phyloP scores from a whole-genome alignment of 1,140 invertebrate species.

The Drosophila punjabiensis region DNA sequence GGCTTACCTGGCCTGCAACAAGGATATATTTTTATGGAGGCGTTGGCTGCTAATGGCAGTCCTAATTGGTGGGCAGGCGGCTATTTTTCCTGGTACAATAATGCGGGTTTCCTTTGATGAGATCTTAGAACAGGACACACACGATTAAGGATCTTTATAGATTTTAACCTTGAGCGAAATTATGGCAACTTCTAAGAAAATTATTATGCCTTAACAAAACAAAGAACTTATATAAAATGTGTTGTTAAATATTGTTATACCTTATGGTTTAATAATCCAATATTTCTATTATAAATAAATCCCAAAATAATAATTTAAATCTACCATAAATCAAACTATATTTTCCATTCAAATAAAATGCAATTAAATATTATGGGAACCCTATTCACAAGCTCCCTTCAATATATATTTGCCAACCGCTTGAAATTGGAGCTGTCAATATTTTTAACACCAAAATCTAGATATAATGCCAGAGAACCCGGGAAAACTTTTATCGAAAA shows the following conservation, averaged over 20 bases:
- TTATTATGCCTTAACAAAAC: not conserved
- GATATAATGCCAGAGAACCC: conserved; percentile 34
- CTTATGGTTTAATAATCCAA: too few relatives aligned
- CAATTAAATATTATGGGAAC: conserved; percentile 21
- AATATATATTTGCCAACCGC: conserved; percentile 21
- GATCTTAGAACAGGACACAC: conserved; percentile 52
- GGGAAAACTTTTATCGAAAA: conserved; percentile 45
- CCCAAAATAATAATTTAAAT: not conserved
- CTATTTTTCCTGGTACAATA: conserved; percentile 45
- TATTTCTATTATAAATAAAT: not conserved
- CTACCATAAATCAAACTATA: conserved; percentile 28
- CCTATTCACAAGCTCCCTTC: conserved; percentile 10
- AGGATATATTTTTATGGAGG: conserved; percentile 49
- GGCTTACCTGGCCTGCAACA: conserved; percentile 26
- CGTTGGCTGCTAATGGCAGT: conserved; percentile 70
- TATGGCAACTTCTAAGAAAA: not conserved
- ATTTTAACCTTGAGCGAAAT: conserved; percentile 11
- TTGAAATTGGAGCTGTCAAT: conserved; percentile 44
- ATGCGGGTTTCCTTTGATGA: conserved; percentile 61
- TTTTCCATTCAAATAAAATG: conserved; percentile 10
- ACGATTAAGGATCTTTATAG: conserved; percentile 31
- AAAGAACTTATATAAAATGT: not conserved
- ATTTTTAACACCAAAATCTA: conserved; percentile 63
- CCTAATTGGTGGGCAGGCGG: conserved; percentile 66
- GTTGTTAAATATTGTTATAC: too few relatives aligned